Percentiles rank a stretch among this genome's conserved stretches.
Evolutionary conservation across 2,888 invertebrate species (phyloP).

Genomic region (Brachyptera putata): DNA sequence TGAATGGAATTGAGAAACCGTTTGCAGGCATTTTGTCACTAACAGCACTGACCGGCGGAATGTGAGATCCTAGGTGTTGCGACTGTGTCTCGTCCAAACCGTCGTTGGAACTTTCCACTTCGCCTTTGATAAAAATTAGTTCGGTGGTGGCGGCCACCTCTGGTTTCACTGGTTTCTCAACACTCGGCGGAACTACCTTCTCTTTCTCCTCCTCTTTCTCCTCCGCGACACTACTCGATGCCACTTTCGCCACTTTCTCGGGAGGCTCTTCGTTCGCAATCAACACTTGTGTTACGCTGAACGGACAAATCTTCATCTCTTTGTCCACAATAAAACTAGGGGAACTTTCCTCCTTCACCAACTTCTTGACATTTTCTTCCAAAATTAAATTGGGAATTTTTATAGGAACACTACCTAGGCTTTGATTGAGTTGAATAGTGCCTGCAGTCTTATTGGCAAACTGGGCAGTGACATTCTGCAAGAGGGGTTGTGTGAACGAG

Average conservation of each 20-base stretch:
- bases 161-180: neutral
- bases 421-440: constrained; percentile 11
- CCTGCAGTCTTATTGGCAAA: too few relatives aligned
- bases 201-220: neutral
- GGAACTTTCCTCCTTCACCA: constrained; percentile 6
- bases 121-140: constrained; percentile 28
- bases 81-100: constrained; percentile 9
- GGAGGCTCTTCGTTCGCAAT: constrained; percentile 2
- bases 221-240: neutral
- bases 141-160: neutral
- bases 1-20: neutral
- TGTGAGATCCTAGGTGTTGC: neutral
- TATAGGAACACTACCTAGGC: neutral
- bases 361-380: neutral
- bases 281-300: neutral
- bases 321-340: neutral
- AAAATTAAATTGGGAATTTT: constrained; percentile 10
- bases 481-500: neutral
- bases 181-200: neutral
- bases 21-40: neutral
- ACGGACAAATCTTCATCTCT: constrained; percentile 1
- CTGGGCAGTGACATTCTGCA: neutral
- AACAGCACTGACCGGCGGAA: neutral
- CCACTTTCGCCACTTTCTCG: neutral
- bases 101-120: constrained; percentile 28